Evolutionary conservation across 2,797 vertebrate species (phyloP), one percentile per base, ranked within the genome.

Genomic region (Labroides dimidiatus): DNA sequence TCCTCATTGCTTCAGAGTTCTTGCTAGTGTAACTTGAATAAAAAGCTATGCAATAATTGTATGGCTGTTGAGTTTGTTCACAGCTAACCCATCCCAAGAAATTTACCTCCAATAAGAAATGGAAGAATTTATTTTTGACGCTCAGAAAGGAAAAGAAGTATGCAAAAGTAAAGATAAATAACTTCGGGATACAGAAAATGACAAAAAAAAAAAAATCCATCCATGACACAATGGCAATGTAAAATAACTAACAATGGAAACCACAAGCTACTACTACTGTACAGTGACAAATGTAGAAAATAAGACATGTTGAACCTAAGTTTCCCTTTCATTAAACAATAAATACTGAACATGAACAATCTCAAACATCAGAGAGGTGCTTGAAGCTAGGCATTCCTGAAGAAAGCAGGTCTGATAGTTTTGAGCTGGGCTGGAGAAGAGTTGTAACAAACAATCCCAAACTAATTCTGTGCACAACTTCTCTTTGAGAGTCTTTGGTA

Each of bases 81-180:
- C 0, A 24, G 30, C 56, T 41, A 10, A 74, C 20, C 16, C 50
- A 16, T 50, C 16, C 24, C 21, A 67, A 67, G 1, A 27, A 65
- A 33, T 24, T 6, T 5, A 69, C n/a, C 52, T 23, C 30, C 36
- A 49, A 19, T 62, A 75, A 87, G 59, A 90, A 86, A 88, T 69
- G 59, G 75, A 88, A 82, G 51, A 53, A 72, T 91, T 90, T 91
- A 89, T 87, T 90, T 84, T 78, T 75, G 62, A 81, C 72, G 59
- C 78, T 81, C 74, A 77, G 76, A 88, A 55, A 85, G 6, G 27
- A 47, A 20, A 77, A 57, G 66, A 88, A 89, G 87, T 84, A 86
- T 69, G 85, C 69, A 90, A 84, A 88, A 63, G 75, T 63, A 75
- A 50, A 78, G 89, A 91, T 92, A 91, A 93, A 93, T 93, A 91